Conservation (phyloP, 2,113 vertebrate species). For the Cnemophilus loriae region DNA sequence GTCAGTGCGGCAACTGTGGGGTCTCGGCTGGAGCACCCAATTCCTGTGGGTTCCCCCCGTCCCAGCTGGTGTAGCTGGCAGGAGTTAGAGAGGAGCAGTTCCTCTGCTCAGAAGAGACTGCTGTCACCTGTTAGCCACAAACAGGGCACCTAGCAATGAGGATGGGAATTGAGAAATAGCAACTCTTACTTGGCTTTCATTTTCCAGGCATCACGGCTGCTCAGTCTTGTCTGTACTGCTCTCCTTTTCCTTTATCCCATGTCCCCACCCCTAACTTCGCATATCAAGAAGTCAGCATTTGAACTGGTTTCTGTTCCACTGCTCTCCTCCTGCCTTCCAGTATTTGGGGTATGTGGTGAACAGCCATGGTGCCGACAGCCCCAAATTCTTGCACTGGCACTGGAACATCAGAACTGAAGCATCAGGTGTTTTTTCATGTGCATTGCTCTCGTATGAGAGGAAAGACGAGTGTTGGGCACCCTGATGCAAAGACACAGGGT, state of each 20-base stretch:
- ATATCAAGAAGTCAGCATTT: neutral
- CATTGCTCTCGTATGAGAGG: accelerated
- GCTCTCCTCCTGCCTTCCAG: neutral
- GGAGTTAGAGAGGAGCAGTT: neutral
- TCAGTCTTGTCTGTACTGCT: neutral
- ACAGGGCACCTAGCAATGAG: neutral
- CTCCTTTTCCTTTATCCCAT: neutral
- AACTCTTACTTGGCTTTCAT: neutral
- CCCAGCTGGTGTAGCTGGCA: neutral
- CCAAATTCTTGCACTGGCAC: neutral
- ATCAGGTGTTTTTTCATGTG: neutral
- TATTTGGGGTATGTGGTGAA: accelerated
- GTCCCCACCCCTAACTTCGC: accelerated
- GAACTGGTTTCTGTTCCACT: neutral
- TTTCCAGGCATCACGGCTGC: neutral
- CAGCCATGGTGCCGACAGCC: neutral
- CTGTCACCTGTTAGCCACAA: neutral
- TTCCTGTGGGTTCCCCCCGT: neutral
- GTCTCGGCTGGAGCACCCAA: neutral
- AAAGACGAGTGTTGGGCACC: neutral
- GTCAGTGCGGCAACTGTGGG: neutral
- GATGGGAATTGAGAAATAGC: neutral
- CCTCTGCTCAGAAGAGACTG: neutral
- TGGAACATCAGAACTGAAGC: neutral
- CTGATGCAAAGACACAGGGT: neutral